phyloP scores from a whole-genome alignment of 2,113 vertebrate genomes.

The Pomatorhinus ruficollis region DNA sequence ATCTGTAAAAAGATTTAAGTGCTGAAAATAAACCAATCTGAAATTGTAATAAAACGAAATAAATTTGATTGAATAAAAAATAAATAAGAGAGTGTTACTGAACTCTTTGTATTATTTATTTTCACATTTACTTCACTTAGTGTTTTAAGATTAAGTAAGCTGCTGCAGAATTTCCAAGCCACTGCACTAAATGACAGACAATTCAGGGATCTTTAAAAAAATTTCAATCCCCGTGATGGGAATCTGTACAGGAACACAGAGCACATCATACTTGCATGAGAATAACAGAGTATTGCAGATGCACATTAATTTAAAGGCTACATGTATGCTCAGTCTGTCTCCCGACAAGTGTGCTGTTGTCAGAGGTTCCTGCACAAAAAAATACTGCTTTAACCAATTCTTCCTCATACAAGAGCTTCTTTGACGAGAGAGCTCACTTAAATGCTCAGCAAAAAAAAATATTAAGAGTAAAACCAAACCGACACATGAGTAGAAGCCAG shows the following conservation, averaged over 20 bases:
- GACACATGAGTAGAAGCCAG: neutral
- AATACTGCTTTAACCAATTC: neutral
- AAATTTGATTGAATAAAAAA: neutral
- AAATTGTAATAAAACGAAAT: neutral
- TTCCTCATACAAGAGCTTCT: neutral
- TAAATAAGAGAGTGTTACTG: neutral
- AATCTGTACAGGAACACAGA: neutral
- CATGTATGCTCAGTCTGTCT: neutral
- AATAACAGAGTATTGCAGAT: neutral
- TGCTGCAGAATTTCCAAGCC: neutral
- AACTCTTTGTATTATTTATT: neutral
- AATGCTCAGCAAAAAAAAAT: constrained; percentile 9
- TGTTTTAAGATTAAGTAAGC: neutral
- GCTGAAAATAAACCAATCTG: neutral
- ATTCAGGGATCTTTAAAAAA: neutral
- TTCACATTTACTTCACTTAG: neutral
- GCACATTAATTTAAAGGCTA: constrained; percentile 18
- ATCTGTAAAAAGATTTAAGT: neutral
- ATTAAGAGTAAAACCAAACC: constrained; percentile 5
- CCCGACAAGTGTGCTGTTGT: neutral
- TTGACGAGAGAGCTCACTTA: neutral
- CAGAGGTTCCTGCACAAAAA: neutral
- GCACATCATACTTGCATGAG: neutral
- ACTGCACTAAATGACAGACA: neutral
- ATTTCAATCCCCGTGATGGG: neutral